Percentiles rank a stretch among this genome's conserved stretches.
Evolutionary conservation across 2,797 vertebrate genomes (phyloP).

Genomic region (Myripristis murdjan): DNA sequence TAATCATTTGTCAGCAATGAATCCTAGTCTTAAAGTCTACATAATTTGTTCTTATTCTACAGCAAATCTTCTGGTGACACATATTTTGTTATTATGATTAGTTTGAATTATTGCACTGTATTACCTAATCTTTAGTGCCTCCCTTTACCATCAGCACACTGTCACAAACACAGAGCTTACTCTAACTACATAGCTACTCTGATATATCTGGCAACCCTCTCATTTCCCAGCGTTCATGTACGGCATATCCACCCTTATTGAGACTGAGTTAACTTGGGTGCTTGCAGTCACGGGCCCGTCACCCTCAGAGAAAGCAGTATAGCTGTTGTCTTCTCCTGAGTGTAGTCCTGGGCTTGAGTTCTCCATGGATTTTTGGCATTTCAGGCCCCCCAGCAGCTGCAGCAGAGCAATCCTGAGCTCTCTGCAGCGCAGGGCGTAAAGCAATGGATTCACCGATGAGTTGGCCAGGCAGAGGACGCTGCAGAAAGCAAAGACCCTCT

Average conservation of each 20-base stretch:
- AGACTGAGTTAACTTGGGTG: slow-evolving; percentile 50
- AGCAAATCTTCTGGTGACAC: not conserved
- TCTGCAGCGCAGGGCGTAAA: slow-evolving; percentile 91
- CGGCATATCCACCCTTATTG: slow-evolving; percentile 60
- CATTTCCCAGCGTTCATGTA: slow-evolving; percentile 31
- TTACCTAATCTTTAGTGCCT: not conserved
- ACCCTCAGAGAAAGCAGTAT: slow-evolving; percentile 33
- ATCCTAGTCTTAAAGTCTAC: not conserved
- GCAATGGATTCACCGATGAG: slow-evolving; percentile 91
- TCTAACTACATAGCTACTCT: slow-evolving; percentile 6
- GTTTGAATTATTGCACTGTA: not conserved
- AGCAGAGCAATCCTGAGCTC: slow-evolving; percentile 86
- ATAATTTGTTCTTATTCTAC: slow-evolving; percentile 10
- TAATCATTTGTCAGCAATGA: not conserved
- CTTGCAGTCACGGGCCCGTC: slow-evolving; percentile 15
- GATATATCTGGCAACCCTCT: slow-evolving; percentile 12
- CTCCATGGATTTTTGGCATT: slow-evolving; percentile 63
- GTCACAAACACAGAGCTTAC: slow-evolving; percentile 2
- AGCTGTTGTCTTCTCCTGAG: slow-evolving; percentile 50
- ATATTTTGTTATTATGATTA: not conserved
- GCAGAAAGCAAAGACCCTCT: slow-evolving; percentile 92
- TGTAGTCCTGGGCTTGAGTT: slow-evolving; percentile 14
- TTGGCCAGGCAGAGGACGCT: slow-evolving; percentile 94
- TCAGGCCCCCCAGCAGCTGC: slow-evolving; percentile 57
- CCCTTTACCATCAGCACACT: not conserved